A percentile compares a stretch with the other conserved stretches of the same genome.
Evolutionary conservation across 2,888 invertebrate species (phyloP).

Genomic region (Bedellia somnulentella): DNA sequence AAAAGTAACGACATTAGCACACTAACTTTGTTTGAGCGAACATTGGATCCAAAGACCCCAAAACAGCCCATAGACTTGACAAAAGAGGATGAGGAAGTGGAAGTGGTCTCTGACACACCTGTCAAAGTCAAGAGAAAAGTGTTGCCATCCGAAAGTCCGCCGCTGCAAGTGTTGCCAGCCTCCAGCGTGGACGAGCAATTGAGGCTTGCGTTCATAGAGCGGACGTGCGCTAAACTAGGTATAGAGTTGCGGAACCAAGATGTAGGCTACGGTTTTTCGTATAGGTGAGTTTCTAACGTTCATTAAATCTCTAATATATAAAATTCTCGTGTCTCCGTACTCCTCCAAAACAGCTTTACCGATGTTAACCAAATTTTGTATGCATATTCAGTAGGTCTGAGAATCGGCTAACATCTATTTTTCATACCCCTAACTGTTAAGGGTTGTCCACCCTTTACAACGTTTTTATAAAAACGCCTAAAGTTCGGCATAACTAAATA

Average conservation of each 20-base stretch:
- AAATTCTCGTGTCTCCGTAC: too few species aligned
- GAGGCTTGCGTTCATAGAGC: conserved; percentile 33
- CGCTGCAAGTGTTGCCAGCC: conserved; percentile 25
- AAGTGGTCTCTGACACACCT: conserved; percentile 17
- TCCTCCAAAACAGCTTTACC: too few species aligned
- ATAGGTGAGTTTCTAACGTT: conserved; percentile 25
- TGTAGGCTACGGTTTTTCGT: conserved; percentile 36
- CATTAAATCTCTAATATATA: too few species aligned
- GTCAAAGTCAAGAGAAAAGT: conserved; percentile 17
- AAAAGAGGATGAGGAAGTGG: conserved; percentile 39
- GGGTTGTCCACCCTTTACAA: too few species aligned
- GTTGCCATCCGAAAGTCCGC: conserved; percentile 9
- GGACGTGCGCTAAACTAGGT: conserved; percentile 36
- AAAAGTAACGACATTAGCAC: conserved; percentile 19
- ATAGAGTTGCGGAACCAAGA: conserved; percentile 42
- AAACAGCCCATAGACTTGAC: conserved; percentile 17
- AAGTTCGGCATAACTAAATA: not conserved
- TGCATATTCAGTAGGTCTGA: too few species aligned
- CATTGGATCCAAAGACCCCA: conserved; percentile 7
- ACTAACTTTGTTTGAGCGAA: conserved; percentile 20
- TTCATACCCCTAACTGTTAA: too few species aligned
- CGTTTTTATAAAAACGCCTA: not conserved
- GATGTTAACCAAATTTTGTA: too few species aligned
- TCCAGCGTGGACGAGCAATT: conserved; percentile 26
- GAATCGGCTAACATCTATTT: too few species aligned